A percentile compares a stretch with the other conserved stretches of the same genome.
phyloP scores from a whole-genome alignment of 2,888 invertebrate genomes.

The Zaprionus obscuricornis region DNA sequence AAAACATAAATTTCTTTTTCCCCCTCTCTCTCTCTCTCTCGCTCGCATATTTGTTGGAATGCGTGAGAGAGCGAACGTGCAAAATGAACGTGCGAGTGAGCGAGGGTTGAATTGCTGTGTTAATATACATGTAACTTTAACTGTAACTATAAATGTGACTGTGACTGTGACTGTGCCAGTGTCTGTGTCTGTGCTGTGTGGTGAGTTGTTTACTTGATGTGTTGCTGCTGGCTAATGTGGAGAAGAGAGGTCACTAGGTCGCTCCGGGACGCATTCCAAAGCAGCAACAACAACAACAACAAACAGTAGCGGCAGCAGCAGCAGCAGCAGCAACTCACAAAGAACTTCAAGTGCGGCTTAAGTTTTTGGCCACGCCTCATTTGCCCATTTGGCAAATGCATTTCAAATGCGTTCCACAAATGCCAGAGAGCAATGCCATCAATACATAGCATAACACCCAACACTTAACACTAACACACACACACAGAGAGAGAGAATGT shows the following conservation, averaged over 20 bases:
- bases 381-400: slow-evolving; percentile 58
- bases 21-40: slow-evolving; percentile 18
- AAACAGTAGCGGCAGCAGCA: slow-evolving; percentile 11
- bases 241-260: slow-evolving; percentile 83
- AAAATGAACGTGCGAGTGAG: slow-evolving; percentile 28
- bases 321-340: slow-evolving; percentile 1
- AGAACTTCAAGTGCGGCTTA: slow-evolving; percentile 40
- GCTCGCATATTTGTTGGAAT: not conserved
- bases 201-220: slow-evolving; percentile 44
- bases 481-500: not conserved
- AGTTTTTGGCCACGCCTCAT: slow-evolving; percentile 60
- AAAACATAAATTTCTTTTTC: not conserved
- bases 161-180: too few relatives aligned
- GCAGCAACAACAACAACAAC: slow-evolving; percentile 30
- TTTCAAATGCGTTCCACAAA: slow-evolving; percentile 69
- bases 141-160: too few relatives aligned
- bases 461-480: slow-evolving; percentile 9
- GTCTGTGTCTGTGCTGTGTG: not conserved
- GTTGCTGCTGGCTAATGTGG: slow-evolving; percentile 10
- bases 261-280: slow-evolving; percentile 79
- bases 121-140: too few relatives aligned
- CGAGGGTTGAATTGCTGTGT: slow-evolving; percentile 38
- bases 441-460: slow-evolving; percentile 5
- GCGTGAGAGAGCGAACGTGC: not conserved
- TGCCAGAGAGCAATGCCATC: slow-evolving; percentile 21